phyloP scores from a whole-genome alignment of 2,888 invertebrate genomes.

The Eubasilissa splendida region DNA sequence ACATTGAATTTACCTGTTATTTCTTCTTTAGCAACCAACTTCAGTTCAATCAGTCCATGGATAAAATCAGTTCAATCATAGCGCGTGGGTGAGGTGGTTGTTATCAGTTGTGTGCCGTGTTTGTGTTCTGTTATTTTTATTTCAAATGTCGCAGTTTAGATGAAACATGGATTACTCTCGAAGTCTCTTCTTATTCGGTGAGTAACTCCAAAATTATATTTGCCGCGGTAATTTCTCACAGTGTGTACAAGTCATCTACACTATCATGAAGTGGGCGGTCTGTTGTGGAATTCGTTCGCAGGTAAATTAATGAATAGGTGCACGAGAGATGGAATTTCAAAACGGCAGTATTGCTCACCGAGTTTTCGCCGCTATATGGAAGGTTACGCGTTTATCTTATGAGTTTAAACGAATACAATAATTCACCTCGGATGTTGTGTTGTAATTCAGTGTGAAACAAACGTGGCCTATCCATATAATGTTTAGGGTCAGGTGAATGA shows the following conservation, averaged over 20 bases:
- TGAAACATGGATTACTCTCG: conserved; percentile 54
- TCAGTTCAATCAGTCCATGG: conserved; percentile 12
- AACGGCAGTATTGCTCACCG: conserved; percentile 25
- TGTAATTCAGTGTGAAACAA: neutral
- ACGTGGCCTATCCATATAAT: conserved; percentile 29
- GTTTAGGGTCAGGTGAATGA: conserved; percentile 51
- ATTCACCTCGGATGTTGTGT: neutral
- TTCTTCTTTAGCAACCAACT: conserved; percentile 47
- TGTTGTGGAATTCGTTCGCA: conserved; percentile 48
- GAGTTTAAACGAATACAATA: too few relatives aligned
- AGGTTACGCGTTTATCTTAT: too few relatives aligned
- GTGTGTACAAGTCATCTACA: conserved; percentile 6
- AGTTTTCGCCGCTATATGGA: neutral
- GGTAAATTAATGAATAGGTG: conserved; percentile 48
- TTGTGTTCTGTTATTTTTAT: conserved; percentile 51
- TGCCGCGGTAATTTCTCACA: neutral
- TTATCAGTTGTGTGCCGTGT: conserved; percentile 50
- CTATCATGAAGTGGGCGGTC: conserved; percentile 53
- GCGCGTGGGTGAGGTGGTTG: conserved; percentile 52
- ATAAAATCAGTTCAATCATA: conserved; percentile 45
- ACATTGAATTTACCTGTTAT: conserved; percentile 50
- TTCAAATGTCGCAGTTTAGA: conserved; percentile 50
- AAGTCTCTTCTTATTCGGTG: conserved; percentile 51
- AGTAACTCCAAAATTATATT: conserved; percentile 26
- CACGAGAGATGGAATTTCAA: conserved; percentile 42